Evolutionary conservation across 2,888 invertebrate genomes (phyloP).

Genomic region (Lysandra bellargus): DNA sequence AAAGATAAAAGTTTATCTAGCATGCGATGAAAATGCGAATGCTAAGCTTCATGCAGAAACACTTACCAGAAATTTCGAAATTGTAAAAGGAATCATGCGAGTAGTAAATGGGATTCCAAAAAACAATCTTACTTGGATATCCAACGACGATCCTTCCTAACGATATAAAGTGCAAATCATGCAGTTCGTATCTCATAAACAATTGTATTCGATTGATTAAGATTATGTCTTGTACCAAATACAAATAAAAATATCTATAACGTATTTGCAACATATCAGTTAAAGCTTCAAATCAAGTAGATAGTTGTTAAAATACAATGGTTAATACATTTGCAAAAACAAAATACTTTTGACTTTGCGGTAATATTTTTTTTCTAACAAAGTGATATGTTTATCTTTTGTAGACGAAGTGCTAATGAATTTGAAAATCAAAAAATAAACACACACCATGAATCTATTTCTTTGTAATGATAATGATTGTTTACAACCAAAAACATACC

Average conservation of each 20-base stretch:
- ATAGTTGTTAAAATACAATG: constrained; percentile 62
- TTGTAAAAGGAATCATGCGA: constrained; percentile 57
- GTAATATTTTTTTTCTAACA: constrained; percentile 64
- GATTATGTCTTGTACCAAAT: constrained; percentile 50
- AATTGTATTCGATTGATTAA: constrained; percentile 44
- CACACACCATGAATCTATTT: constrained; percentile 56
- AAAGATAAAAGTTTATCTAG: constrained; percentile 50
- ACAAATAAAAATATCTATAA: constrained; percentile 47
- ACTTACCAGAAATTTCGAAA: constrained; percentile 57
- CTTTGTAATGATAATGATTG: constrained; percentile 56
- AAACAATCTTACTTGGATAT: constrained; percentile 74
- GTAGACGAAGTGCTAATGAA: constrained; percentile 28
- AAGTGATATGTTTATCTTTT: constrained; percentile 43
- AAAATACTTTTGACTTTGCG: constrained; percentile 68
- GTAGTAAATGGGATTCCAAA: constrained; percentile 56
- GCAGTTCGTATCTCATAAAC: constrained; percentile 56
- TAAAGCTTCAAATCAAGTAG: constrained; percentile 66
- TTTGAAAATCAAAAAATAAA: constrained; percentile 42
- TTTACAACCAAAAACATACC: constrained; percentile 75
- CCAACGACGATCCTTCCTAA: constrained; percentile 78
- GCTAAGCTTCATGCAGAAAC: constrained; percentile 61
- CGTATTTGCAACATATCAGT: constrained; percentile 71
- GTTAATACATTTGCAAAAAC: constrained; percentile 77
- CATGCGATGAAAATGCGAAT: constrained; percentile 70
- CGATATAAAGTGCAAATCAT: constrained; percentile 61